These are phyloP conservation scores for Vanessa cardui DNA, from an alignment of 2,888 invertebrate genomes.

Conservation along the genomic window DNA sequence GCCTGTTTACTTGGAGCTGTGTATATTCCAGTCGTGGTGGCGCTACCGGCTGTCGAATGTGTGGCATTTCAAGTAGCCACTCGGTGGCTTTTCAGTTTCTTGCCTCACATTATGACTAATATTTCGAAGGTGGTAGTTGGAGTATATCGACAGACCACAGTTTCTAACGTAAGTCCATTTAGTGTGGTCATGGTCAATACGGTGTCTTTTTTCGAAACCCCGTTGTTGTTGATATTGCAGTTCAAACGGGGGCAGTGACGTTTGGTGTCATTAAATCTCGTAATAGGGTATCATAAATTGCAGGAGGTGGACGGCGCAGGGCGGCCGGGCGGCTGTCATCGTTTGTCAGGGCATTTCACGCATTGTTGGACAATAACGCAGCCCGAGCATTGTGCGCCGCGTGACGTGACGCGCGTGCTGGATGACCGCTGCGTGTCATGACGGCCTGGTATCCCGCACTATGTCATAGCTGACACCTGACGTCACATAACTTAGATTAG, in stretches of 20 bases:
- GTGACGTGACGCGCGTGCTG: constrained; percentile 58
- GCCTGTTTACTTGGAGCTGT: constrained; percentile 51
- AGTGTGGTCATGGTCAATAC: neutral
- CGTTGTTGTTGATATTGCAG: constrained; percentile 2
- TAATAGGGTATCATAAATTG: constrained; percentile 83
- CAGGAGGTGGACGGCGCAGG: constrained; percentile 73
- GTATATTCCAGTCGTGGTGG: constrained; percentile 9
- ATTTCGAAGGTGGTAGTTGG: neutral
- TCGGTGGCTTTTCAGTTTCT: neutral
- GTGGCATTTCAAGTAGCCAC: neutral
- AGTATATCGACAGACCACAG: no score
- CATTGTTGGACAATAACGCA: constrained; percentile 82
- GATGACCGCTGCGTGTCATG: constrained; percentile 37
- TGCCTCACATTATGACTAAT: neutral
- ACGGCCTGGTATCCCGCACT: constrained; percentile 43
- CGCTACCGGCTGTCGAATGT: constrained; percentile 2
- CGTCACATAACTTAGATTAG: constrained; percentile 39
- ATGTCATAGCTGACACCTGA: constrained; percentile 43
- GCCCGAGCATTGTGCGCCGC: constrained; percentile 62
- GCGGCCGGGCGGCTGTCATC: constrained; percentile 79
- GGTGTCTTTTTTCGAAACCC: constrained; percentile 2
- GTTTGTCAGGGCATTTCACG: constrained; percentile 84
- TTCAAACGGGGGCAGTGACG: constrained; percentile 51
- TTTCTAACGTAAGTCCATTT: no score
- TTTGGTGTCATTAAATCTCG: constrained; percentile 81